A percentile compares a stretch with the other conserved stretches of the same genome.
Conservation (phyloP, 2,797 vertebrate species). For the Mormyrus hasselquistii region DNA sequence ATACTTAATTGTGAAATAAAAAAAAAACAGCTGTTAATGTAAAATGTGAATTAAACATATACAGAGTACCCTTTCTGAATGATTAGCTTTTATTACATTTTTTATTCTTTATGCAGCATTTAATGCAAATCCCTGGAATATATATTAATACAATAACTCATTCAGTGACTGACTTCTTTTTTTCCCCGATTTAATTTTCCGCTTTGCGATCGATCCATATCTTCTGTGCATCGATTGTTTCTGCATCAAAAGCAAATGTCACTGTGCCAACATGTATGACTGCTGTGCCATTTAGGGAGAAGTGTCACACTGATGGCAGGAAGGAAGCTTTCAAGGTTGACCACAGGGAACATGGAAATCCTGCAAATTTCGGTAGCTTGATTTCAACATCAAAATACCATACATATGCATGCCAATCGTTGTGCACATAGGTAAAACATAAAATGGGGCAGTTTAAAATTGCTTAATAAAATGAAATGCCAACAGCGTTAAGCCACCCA, state of each 20-base stretch:
- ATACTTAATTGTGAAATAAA: background rate
- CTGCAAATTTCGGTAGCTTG: background rate
- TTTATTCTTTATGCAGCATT: background rate
- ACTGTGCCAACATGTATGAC: background rate
- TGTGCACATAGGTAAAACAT: background rate
- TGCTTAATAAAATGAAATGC: background rate
- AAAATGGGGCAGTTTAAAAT: background rate
- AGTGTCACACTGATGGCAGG: background rate
- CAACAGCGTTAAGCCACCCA: slow-evolving; percentile 2
- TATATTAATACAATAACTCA: background rate
- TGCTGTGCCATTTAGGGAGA: background rate
- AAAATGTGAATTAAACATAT: background rate
- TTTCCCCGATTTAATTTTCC: background rate
- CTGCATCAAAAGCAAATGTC: background rate
- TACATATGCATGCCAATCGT: background rate
- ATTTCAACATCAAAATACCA: background rate
- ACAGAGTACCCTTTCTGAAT: background rate
- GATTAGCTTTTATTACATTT: background rate
- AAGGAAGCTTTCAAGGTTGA: background rate
- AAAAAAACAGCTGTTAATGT: background rate
- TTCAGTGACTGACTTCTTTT: background rate
- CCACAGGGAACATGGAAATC: background rate
- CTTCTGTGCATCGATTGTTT: background rate
- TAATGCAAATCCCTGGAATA: background rate
- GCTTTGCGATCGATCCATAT: background rate